Base-by-base conservation (phyloP, 2,888 invertebrate species). In the Trichogramma evanescens region DNA sequence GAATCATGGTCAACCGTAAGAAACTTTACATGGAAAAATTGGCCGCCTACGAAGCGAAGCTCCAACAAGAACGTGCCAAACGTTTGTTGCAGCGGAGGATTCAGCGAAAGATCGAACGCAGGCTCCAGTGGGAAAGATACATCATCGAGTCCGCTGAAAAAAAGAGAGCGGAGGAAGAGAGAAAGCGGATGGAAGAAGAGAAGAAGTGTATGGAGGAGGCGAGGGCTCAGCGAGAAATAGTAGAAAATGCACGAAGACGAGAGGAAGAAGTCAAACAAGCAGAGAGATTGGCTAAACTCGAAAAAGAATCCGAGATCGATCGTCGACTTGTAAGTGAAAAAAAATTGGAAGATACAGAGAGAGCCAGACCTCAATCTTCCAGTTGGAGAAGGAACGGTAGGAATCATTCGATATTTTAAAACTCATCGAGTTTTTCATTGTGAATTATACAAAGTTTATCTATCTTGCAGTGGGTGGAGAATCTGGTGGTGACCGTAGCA, bases 1-100 rank as follows among this genome's bases (percentile, higher is more conserved):
- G 88, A 54, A 82, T 96, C 50, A 84, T 87, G 67, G 86, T 87
- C 3, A 91, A 91, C 69, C 85, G 96, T 9, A 83, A 83, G 69
- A 82, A 81, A 57, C 80, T 83, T 49, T 85, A 84, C 68, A 65
- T 81, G 70, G 84, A 84, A 63, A 85, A 85, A 70, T 67, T 92
- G 7, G 82, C 82, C 59, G 89, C 89, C 60, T 94, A 91, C 77
- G 86, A 90, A 71, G 82, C 84, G 54, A 80, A 83, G 44, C 72
- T 89, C 58, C 82, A 82, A 41, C 86, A 85, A 62, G 88, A 88
- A 70, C 83, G 85, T 58, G 82, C 84, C 77, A 81, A 83, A 76
- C 67, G 82, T 69, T 65, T 84, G 69, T 69, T 76, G 10, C 80
- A 80, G 61, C 83, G 87, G 49, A 75, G 90, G 60, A 79, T 82